Base-by-base conservation (phyloP, 2,797 vertebrate genomes). In the Coranthus polyacanthus region DNA sequence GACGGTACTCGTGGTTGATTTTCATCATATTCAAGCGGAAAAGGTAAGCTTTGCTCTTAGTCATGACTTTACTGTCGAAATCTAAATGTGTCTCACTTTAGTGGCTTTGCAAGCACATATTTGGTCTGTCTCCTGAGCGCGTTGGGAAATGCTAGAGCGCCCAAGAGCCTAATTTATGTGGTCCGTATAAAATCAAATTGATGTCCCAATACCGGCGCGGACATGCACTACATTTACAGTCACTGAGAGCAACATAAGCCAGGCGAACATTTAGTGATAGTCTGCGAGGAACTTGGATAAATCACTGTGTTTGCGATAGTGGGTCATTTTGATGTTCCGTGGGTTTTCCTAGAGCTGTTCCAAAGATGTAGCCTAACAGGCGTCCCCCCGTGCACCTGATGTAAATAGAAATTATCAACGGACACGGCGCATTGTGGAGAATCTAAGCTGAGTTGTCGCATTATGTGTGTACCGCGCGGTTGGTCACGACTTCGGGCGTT, bases 1-100 rank as follows among this genome's bases (percentile, higher is more conserved):
- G 87, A 84, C 89, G 84, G 83, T 70, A 87, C 88, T 79, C 91
- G 78, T 83, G 79, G 90, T 74, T 94, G 91, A 92, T 82, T 89
- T 71, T 61, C 88, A 64, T 63, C 81, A 34, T 41, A 51, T 78
- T 57, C 75, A 39, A 78, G 77, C 77, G 81, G 74, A 84, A 72
- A 93, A 90, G 94, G 93, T 94, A 93, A 94, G 92, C 22, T 70
- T 68, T 41, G 21, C 55, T 71, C 41, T 6, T 44, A 15, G 36
- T 21, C 60, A 6, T 12, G 18, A 71, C 26, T 66, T 65, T 34
- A 34, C 22, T 72, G 45, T 36, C 64, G n/a, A n/a, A 12, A 56
- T 63, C 10, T 12, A 45, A 67, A 57, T 57, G 42, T 43, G 20
- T 4, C 41, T 60, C 45, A 71, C 63, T 83, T 75, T 0, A 42